Base-by-base conservation (phyloP, 2,888 invertebrate genomes). In the Zeuzera pyrina region DNA sequence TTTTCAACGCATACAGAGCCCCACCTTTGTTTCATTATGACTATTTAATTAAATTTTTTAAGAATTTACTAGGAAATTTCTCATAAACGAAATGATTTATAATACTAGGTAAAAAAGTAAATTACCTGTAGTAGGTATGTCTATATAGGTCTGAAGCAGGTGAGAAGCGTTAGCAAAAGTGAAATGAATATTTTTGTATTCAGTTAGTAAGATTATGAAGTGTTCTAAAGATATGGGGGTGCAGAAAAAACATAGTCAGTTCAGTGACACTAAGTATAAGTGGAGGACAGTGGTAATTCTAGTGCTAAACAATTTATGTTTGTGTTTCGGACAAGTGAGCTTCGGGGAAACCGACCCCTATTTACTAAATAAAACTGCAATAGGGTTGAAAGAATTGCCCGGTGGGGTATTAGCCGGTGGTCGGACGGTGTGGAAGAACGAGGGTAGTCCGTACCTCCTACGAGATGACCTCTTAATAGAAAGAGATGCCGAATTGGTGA, bases 391-490 rank as follows among this genome's bases (percentile, higher is more conserved):
- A n/a, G 89, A 90, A 57, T 65, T 89, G 52, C 69, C 85, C 13
- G 90, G 89, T 7, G 91, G 91, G 7, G 83, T 83, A 8, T 71
- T 91, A 29, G 72, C 85, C 11, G 84, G 86, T 13, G 88, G 89
- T 12, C 83, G 84, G 36, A 77, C 86, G 22, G 58, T 86, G 33
- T 84, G 85, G 81, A 76, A 67, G 42, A 57, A 86, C 39, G 81
- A 83, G 33, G 85, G 81, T 48, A 92, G 92, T 56, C 94, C 94
- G 13, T 95, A 91, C 60, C 74, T 91, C 51, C 81, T 93, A 13
- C 85, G 91, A 40, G 91, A 92, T 58, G 94, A 95, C 73, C 83
- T 96, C 35, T 85, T 92, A 49, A 86, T 97, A 31, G 91, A 92
- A 50, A 85, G 87, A 43, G 89, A 90, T 40, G 94, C 91, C 0